Evolutionary conservation across 2,888 invertebrate genomes (phyloP).

Genomic region (Gandaritis pyraliata): DNA sequence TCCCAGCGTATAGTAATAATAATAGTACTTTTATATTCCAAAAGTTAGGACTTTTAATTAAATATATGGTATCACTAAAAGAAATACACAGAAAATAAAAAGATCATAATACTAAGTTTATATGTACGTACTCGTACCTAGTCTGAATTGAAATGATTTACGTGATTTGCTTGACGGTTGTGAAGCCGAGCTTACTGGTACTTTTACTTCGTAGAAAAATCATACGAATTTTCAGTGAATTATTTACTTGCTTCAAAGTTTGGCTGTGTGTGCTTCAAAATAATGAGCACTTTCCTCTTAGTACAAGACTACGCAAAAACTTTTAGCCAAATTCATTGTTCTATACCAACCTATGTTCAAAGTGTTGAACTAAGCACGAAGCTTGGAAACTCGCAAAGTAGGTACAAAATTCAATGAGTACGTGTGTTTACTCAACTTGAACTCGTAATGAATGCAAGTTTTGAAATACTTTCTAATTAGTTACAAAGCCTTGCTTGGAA

Average conservation of each 20-base stretch:
- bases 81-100: no score
- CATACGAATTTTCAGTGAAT: background rate
- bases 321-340: constrained; percentile 28
- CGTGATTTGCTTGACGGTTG: no score
- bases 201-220: no score
- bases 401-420: constrained; percentile 21
- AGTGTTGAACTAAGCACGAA: constrained; percentile 17
- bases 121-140: no score
- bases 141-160: no score
- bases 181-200: no score
- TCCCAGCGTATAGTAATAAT: no score
- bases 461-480: constrained; percentile 16
- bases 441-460: constrained; percentile 21
- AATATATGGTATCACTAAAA: no score
- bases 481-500: background rate
- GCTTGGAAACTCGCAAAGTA: constrained; percentile 19
- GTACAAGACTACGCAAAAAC: constrained; percentile 10
- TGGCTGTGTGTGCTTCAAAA: constrained; percentile 4
- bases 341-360: constrained; percentile 21
- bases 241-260: background rate
- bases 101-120: no score
- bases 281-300: constrained; percentile 4
- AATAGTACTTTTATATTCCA: no score
- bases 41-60: no score
- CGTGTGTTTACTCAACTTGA: constrained; percentile 23